Base-by-base conservation (phyloP, 1,140 invertebrate species). In the Euura saliciscinereae region DNA sequence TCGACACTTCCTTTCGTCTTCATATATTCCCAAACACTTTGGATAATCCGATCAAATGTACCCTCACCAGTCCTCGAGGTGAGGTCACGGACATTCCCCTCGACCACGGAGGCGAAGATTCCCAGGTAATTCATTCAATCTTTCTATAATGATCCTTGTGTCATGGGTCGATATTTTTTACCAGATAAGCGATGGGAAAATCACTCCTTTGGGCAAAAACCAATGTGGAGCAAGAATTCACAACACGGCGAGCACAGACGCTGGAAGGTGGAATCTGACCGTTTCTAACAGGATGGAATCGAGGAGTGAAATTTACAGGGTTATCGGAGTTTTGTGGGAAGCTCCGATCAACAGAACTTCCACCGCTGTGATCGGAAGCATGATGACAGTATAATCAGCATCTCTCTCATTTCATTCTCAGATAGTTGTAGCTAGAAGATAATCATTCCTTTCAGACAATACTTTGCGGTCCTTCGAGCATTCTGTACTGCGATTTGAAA, bases 311-410 rank as follows among this genome's bases (percentile, higher is more conserved):
- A 59, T 3, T 59, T 59, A 11, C 51, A 3, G 51, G 5, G 6
- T 59, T 8, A 6, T 59, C 13, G 13, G 8, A 8, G 51, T 59
- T 59, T 11, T n/a, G 3, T 59, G 10, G 13, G 51, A 59, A 59
- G 51, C 10, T 11, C 51, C 51, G 10, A 4, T 59, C 51, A 59
- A 59, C 51, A 8, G 51, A 59, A 59, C 51, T 11, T 59, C 51
- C 6, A 59, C 51, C 51, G 51, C 51, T 11, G 51, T 59, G 13
- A 59, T 59, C 51, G 51, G 51, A 59, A n/a, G 13, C 51, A 11
- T 59, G 51, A 59, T n/a, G 13, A 59, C 51, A n/a, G 51, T 59
- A 59, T n/a, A 59, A 59, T 59, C 51, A 59, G 51, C 51, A 59
- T n/a, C 13, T 59, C 51, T 8, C 51, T 3, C 3, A 59, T 1